phyloP scores from a whole-genome alignment of 2,888 invertebrate genomes.

The Drosophila borborema region DNA sequence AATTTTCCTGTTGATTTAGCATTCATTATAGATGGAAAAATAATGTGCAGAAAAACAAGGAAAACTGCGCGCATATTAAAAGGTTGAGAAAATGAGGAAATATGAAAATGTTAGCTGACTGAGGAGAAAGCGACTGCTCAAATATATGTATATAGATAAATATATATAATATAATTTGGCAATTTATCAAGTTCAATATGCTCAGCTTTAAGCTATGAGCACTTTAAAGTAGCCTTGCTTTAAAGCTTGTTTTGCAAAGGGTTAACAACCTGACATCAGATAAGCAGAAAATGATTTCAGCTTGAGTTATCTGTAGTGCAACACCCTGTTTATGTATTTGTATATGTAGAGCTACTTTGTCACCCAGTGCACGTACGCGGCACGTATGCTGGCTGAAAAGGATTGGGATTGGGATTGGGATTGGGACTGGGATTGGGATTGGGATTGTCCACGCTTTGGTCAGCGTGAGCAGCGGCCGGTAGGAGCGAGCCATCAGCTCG shows the following conservation, averaged over 20 bases:
- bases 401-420: slow-evolving; percentile 67
- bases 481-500: slow-evolving; percentile 69
- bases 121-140: neutral
- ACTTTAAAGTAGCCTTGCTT: neutral
- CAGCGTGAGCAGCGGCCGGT: slow-evolving; percentile 33
- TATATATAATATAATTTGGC: neutral
- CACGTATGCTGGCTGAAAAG: slow-evolving; percentile 59
- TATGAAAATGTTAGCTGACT: neutral
- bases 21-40: slow-evolving; percentile 1
- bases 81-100: neutral
- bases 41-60: neutral
- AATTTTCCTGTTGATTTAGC: slow-evolving; percentile 7
- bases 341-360: slow-evolving; percentile 55
- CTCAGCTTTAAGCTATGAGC: neutral
- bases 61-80: neutral
- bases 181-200: neutral
- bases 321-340: slow-evolving; percentile 50
- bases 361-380: slow-evolving; percentile 64
- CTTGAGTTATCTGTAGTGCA: neutral
- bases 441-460: slow-evolving; percentile 67
- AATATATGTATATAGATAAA: neutral
- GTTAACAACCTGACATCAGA: neutral
- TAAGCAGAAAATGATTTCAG: too few relatives aligned
- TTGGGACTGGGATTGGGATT: slow-evolving; percentile 72
- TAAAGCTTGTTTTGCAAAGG: neutral